Evolutionary conservation across 2,113 vertebrate genomes (phyloP).

Genomic region (Nothobranchius kuhntae): DNA sequence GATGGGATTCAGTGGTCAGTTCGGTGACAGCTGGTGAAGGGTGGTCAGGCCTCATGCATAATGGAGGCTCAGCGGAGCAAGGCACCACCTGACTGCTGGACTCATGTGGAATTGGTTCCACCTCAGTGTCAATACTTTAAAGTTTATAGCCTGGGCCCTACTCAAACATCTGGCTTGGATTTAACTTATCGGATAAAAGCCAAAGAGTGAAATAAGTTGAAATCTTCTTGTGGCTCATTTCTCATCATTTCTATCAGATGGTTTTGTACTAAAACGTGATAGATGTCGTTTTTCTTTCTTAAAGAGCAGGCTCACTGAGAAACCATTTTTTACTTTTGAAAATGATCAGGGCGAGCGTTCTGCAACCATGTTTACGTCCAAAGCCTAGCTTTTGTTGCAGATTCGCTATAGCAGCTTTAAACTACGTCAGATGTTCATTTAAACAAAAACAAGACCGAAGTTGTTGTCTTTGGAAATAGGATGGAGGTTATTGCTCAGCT

Average conservation of each 20-base stretch:
- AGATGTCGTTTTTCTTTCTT: too few relatives aligned
- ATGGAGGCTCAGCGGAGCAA: slow-evolving; percentile 69
- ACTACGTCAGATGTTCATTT: too few relatives aligned
- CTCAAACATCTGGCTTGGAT: not conserved
- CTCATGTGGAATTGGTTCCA: slow-evolving; percentile 58
- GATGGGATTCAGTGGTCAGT: slow-evolving; percentile 79
- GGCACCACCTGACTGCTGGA: slow-evolving; percentile 57
- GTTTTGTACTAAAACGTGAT: too few relatives aligned
- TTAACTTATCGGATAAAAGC: not conserved
- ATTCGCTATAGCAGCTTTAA: too few relatives aligned
- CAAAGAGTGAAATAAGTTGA: not conserved
- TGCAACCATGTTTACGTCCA: too few relatives aligned
- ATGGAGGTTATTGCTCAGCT: too few relatives aligned
- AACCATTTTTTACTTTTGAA: too few relatives aligned
- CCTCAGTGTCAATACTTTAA: slow-evolving; percentile 56
- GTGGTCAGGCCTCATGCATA: slow-evolving; percentile 78
- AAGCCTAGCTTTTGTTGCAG: too few relatives aligned
- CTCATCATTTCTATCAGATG: not conserved
- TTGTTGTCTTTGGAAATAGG: too few relatives aligned
- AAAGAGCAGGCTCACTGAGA: too few relatives aligned
- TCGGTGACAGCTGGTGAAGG: slow-evolving; percentile 78
- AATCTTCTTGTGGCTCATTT: not conserved
- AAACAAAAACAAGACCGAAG: too few relatives aligned
- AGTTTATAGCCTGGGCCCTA: slow-evolving; percentile 1
- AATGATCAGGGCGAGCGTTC: too few relatives aligned